Conservation (phyloP, 2,797 vertebrate genomes). For the Acipenser oxyrinchus region DNA sequence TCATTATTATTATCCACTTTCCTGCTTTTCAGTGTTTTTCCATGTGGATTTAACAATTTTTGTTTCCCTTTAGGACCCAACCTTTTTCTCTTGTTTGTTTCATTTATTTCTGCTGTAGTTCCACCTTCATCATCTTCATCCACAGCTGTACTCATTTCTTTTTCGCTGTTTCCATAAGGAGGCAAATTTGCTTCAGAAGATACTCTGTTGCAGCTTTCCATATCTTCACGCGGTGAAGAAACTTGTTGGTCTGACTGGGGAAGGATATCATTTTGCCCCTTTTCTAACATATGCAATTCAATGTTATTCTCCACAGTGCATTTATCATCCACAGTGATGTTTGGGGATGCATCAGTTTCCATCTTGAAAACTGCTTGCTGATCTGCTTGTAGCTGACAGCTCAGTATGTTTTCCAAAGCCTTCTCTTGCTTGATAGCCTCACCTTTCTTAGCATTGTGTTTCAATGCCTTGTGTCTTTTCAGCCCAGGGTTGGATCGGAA, state of each 20-base stretch:
- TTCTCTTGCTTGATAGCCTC: slow-evolving; percentile 26
- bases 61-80: slow-evolving; percentile 29
- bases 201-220: slow-evolving; percentile 30
- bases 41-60: slow-evolving; percentile 31
- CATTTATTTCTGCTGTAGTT: slow-evolving; percentile 30
- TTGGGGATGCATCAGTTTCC: too few relatives aligned
- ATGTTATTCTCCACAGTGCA: slow-evolving; percentile 43
- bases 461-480: slow-evolving; percentile 88
- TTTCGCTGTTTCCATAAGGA: slow-evolving; percentile 37
- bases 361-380: too few relatives aligned
- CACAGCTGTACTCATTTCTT: slow-evolving; percentile 34
- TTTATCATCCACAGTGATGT: slow-evolving; percentile 24
- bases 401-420: slow-evolving; percentile 19
- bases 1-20: slow-evolving; percentile 30
- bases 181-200: slow-evolving; percentile 31
- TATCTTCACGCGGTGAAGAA: slow-evolving; percentile 21
- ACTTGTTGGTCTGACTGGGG: slow-evolving; percentile 31
- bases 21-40: slow-evolving; percentile 61
- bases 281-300: slow-evolving; percentile 40
- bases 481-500: slow-evolving; percentile 84
- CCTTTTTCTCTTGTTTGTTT: slow-evolving; percentile 34
- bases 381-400: slow-evolving; percentile 11
- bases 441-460: slow-evolving; percentile 62
- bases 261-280: slow-evolving; percentile 43
- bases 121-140: slow-evolving; percentile 23